A percentile compares a stretch with the other conserved stretches of the same genome.
These are phyloP conservation scores for Tetheella fluctuosa DNA, from an alignment of 2,888 invertebrate genomes.

Conservation along the genomic window DNA sequence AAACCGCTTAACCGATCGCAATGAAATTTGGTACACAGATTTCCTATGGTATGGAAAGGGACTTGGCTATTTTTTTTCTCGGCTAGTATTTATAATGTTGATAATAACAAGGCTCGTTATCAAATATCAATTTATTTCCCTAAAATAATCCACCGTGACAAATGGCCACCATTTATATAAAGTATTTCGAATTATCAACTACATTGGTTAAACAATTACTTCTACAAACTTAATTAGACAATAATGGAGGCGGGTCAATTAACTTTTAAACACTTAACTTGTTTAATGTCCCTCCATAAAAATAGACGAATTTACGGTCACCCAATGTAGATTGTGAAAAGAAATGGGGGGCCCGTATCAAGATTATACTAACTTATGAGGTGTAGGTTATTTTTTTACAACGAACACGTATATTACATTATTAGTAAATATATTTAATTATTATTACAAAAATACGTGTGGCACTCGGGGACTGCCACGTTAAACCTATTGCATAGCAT, in stretches of 20 bases:
- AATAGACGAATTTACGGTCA: constrained; percentile 34
- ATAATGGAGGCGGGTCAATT: constrained; percentile 40
- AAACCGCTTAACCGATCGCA: no score
- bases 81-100: no score
- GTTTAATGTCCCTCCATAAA: constrained; percentile 23
- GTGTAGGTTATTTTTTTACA: no score
- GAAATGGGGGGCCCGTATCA: constrained; percentile 57
- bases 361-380: constrained; percentile 14
- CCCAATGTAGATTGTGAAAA: constrained; percentile 21
- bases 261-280: constrained; percentile 39
- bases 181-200: not conserved
- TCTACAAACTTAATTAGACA: constrained; percentile 16
- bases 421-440: not conserved
- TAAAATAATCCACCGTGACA: not conserved
- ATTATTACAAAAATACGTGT: not conserved
- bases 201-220: not conserved
- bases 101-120: not conserved
- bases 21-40: no score
- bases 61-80: no score
- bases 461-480: no score
- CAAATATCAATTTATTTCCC: not conserved
- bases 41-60: no score
- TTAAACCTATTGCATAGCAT: no score
- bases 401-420: not conserved
- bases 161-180: not conserved